Conservation (phyloP, 2,888 invertebrate genomes). For the Dioctria linearis region DNA sequence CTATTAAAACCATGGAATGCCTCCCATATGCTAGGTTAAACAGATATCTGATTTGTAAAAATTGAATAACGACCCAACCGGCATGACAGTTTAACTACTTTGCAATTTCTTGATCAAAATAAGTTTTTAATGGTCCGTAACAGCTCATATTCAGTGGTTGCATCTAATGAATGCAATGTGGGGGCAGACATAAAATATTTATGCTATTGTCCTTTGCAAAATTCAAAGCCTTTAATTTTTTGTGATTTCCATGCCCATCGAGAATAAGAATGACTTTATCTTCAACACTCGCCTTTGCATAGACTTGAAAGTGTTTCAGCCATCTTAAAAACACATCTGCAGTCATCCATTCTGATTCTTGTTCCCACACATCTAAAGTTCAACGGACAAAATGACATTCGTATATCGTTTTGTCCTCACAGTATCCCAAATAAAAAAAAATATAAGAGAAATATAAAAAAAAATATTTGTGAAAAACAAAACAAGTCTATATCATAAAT, state of each 20-base stretch:
- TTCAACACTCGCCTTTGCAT: conserved; percentile 60
- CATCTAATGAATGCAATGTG: conserved; percentile 49
- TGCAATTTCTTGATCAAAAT: conserved; percentile 46
- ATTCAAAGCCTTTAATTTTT: conserved; percentile 60
- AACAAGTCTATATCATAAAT: too few relatives aligned
- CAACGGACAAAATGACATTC: too few relatives aligned
- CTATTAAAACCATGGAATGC: conserved; percentile 41
- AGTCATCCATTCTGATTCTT: too few relatives aligned
- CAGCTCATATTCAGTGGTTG: conserved; percentile 13
- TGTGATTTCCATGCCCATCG: conserved; percentile 63
- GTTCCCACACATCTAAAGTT: too few relatives aligned
- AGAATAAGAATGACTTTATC: conserved; percentile 63
- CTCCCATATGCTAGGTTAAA: conserved; percentile 53
- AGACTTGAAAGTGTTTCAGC: not conserved
- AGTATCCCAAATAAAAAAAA: too few relatives aligned
- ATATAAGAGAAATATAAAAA: too few relatives aligned
- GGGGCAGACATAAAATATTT: conserved; percentile 54
- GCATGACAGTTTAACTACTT: conserved; percentile 51
- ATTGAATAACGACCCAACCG: conserved; percentile 50
- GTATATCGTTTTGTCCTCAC: too few relatives aligned
- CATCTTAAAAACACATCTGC: not conserved
- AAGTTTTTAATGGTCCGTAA: conserved; percentile 8
- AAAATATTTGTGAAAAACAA: too few relatives aligned
- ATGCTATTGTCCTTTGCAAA: conserved; percentile 65
- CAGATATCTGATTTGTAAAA: conserved; percentile 37